Conservation (phyloP, 2,797 vertebrate species). For the Ataeniobius toweri region DNA sequence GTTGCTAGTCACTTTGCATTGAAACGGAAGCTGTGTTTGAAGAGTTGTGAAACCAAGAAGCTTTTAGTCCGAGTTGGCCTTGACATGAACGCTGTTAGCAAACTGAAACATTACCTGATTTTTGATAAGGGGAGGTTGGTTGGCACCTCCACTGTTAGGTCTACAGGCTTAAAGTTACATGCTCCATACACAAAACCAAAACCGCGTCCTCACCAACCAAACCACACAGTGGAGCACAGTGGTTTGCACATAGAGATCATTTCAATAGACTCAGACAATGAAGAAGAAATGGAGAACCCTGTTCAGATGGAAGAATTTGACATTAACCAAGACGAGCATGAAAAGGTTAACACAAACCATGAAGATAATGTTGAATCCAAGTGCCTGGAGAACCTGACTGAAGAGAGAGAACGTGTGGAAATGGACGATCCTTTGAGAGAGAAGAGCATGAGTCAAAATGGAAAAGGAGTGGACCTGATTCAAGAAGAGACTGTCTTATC, state of each 20-base stretch:
- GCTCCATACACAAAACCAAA: conserved; percentile 73
- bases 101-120: conserved; percentile 89
- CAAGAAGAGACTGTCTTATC: neutral
- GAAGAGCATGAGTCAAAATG: conserved; percentile 49
- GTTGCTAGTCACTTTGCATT: conserved; percentile 91
- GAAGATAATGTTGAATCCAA: conserved; percentile 16
- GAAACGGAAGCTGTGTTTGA: conserved; percentile 87
- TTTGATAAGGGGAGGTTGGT: conserved; percentile 83
- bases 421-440: conserved; percentile 35
- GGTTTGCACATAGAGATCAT: conserved; percentile 76
- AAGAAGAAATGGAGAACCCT: conserved; percentile 65
- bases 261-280: conserved; percentile 80
- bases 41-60: conserved; percentile 85
- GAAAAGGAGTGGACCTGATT: conserved; percentile 18
- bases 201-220: conserved; percentile 79
- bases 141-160: conserved; percentile 80
- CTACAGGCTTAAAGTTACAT: conserved; percentile 52
- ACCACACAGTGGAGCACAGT: conserved; percentile 80
- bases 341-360: neutral
- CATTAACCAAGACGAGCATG: conserved; percentile 14
- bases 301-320: conserved; percentile 27
- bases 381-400: conserved; percentile 43
- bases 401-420: neutral
- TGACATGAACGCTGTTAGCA: conserved; percentile 92
- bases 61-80: conserved; percentile 90